A percentile compares a stretch with the other conserved stretches of the same genome.
Evolutionary conservation across 2,888 invertebrate species (phyloP).

Genomic region (Ectobius pallidus): DNA sequence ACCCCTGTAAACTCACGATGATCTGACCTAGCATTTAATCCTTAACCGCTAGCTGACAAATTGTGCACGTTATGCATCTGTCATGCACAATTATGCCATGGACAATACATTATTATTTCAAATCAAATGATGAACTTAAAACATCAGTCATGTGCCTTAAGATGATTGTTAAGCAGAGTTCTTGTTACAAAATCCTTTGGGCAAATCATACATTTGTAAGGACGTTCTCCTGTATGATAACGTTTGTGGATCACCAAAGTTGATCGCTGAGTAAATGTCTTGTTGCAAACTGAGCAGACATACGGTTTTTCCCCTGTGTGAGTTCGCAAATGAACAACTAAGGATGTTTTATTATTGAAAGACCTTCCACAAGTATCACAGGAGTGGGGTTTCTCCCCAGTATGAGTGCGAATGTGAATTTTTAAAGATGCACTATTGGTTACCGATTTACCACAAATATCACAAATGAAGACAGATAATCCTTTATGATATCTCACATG

Average conservation of each 20-base stretch:
- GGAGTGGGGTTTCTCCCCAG: slow-evolving; percentile 66
- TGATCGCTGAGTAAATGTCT: slow-evolving; percentile 65
- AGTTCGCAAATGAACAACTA: slow-evolving; percentile 65
- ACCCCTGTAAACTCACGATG: no score
- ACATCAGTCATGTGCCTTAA: slow-evolving; percentile 55
- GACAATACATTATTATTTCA: no score
- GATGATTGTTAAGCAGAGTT: slow-evolving; percentile 67
- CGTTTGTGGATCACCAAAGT: slow-evolving; percentile 65
- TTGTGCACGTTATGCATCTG: no score
- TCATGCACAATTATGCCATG: no score
- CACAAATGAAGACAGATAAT: slow-evolving; percentile 63
- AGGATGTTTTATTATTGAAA: slow-evolving; percentile 48
- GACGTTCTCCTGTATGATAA: slow-evolving; percentile 50
- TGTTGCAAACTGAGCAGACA: slow-evolving; percentile 66
- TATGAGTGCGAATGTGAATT: slow-evolving; percentile 66
- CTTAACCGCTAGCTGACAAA: no score
- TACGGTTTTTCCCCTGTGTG: slow-evolving; percentile 68
- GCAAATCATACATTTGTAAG: slow-evolving; percentile 64
- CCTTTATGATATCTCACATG: slow-evolving; percentile 28
- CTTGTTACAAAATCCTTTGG: slow-evolving; percentile 67
- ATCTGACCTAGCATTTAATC: no score
- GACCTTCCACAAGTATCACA: slow-evolving; percentile 51
- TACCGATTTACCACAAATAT: slow-evolving; percentile 66
- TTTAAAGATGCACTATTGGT: slow-evolving; percentile 65
- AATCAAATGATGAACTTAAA: no score